These are phyloP conservation scores for Scaptomyza polygonia DNA, from an alignment of 2,888 invertebrate species.

Conservation along the genomic window DNA sequence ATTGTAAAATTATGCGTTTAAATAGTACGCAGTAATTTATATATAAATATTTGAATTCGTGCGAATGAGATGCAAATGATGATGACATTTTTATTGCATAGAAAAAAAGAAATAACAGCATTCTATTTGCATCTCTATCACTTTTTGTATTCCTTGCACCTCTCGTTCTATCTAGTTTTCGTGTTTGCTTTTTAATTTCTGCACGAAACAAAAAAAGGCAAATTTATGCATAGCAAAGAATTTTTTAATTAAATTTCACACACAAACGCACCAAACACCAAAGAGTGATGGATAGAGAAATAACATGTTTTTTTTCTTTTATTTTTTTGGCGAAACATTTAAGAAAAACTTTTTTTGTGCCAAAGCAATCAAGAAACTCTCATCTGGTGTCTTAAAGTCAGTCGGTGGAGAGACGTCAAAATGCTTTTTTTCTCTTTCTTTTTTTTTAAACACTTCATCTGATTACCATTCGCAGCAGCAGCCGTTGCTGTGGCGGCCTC, in stretches of 20 bases:
- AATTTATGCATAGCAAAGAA: slow-evolving; percentile 76
- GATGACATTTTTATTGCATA: slow-evolving; percentile 75
- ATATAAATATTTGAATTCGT: slow-evolving; percentile 19
- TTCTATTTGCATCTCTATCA: slow-evolving; percentile 22
- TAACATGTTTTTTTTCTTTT: slow-evolving; percentile 25
- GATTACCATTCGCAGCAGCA: slow-evolving; percentile 36
- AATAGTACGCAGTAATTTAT: slow-evolving; percentile 48
- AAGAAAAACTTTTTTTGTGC: slow-evolving; percentile 25
- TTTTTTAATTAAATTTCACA: slow-evolving; percentile 77
- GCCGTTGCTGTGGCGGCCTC: slow-evolving; percentile 8
- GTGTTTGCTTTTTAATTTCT: not conserved
- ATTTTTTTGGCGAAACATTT: slow-evolving; percentile 13
- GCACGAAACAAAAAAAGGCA: slow-evolving; percentile 63
- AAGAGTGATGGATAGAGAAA: slow-evolving; percentile 10
- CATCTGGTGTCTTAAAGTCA: slow-evolving; percentile 36
- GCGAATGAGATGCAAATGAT: slow-evolving; percentile 35
- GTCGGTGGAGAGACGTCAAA: slow-evolving; percentile 39
- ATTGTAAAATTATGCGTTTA: slow-evolving; percentile 63
- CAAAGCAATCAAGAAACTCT: slow-evolving; percentile 42
- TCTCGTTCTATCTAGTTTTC: not conserved
- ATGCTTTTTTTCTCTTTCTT: not conserved
- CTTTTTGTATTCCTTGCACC: not conserved
- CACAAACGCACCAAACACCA: slow-evolving; percentile 51
- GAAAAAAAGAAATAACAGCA: slow-evolving; percentile 56
- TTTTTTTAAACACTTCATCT: slow-evolving; percentile 62